Evolutionary conservation across 2,113 vertebrate species (phyloP), one percentile per base, ranked within the genome.

Genomic region (Otolemur garnettii): DNA sequence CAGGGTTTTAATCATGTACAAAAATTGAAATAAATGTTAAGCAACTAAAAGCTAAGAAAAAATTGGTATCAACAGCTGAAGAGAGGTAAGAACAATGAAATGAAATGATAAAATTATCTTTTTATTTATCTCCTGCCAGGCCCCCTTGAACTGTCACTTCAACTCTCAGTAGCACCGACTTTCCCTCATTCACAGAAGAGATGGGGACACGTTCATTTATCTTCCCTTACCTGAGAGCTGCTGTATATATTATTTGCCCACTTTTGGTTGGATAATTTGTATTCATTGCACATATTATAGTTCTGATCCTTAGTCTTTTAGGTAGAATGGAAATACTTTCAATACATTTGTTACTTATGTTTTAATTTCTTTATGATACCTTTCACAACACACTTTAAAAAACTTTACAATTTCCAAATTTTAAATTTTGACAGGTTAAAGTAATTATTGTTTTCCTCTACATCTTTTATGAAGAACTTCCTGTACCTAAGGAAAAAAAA

Each of bases 361-460:
- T 93, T 97, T 85, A 82, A 77, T 68, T 84, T 93, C 55, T 19
- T 77, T 57, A 35, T 91, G 69, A 68, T 57, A 30, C 6, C n/a
- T 91, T 91, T 82, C 53, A 11, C 7, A 93, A 42, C 38, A 38
- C 30, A 80, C 50, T 89, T 85, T 3, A 33, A 89, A 81, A 87
- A 33, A 12, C 19, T 69, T 68, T 3, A 9, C 8, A 9, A 50
- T 94, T 87, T 59, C 35, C 45, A 89, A 82, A 5, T 89, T 82
- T 74, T n/a, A n/a, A 78, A 68, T n/a, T 45, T 75, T 71, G 45
- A 87, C 62, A 68, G 91, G 24, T 81, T 3, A 85, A 88, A 80
- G 35, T 81, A 18, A 69, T 74, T 55, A 81, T 0, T 38, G 24
- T 77, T 95, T 91, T 80, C 0, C 21, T 89, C 24, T 35, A 5